Evolutionary conservation across 2,797 vertebrate genomes (phyloP), one percentile per base, ranked within the genome.

Genomic region (Merluccius polli): DNA sequence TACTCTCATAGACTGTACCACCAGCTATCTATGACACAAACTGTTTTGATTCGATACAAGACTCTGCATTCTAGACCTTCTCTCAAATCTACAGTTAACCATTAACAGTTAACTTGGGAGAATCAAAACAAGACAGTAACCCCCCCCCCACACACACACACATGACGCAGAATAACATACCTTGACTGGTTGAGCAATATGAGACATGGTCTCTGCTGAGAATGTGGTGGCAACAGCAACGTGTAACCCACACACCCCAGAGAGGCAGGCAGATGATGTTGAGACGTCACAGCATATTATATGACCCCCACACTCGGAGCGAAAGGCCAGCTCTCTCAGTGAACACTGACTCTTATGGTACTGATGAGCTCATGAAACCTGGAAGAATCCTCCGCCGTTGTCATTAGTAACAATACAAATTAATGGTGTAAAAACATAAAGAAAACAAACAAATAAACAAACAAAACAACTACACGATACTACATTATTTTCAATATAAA

Each of bases 221-320:
- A 70, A 35, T 30, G 29, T 44, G 41, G 8, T 11, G 16, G 41
- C 13, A 68, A 74, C 73, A 73, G 36, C 36, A 10, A 24, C 63
- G 24, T 70, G 67, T 30, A 32, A 24, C 59, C 32, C 21, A 21
- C n/a, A 70, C 67, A 75, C 38, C 73, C 29, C 11, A 12, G 44
- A 52, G 21, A 35, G 73, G 33, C 63, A 48, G 29, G 36, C 74
- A 35, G 74, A 70, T 24, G 74, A 33, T 48, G 30, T n/a, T 70
- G 18, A 70, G 32, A 70, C 73, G 44, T 72, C 48, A 68, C 71
- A 13, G 67, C 67, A 29, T 38, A 31, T 68, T 41, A 41, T 31
- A 65, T 74, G 77, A 70, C 52, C 69, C 35, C 71, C 75, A 8
- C 65, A 70, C 4, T 13, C 3, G 27, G 11, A 73, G 63, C 1